phyloP scores from a whole-genome alignment of 1,140 invertebrate species.

The Temnothorax nylanderi region DNA sequence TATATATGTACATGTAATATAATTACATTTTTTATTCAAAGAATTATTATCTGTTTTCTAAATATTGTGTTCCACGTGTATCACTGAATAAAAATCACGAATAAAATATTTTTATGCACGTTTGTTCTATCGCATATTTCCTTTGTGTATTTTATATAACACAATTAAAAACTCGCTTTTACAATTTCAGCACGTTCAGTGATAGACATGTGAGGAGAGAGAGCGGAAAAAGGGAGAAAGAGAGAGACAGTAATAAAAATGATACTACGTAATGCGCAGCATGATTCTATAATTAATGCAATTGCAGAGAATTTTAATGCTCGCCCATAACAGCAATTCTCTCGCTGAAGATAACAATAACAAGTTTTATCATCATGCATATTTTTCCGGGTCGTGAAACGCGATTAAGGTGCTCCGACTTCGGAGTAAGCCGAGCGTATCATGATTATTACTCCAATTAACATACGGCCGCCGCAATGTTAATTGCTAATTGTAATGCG shows the following conservation, averaged over 20 bases:
- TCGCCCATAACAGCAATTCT: not conserved
- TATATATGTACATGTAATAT: not conserved
- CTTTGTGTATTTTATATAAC: not conserved
- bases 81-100: not conserved
- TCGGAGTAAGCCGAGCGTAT: constrained; percentile 58
- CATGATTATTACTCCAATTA: constrained; percentile 61
- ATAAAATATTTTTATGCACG: not conserved
- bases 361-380: not conserved
- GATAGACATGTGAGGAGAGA: not conserved
- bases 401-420: constrained; percentile 55
- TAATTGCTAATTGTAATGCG: constrained; percentile 64
- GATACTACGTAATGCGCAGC: constrained; percentile 4
- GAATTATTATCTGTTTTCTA: not conserved
- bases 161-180: not conserved
- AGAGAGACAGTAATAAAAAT: not conserved
- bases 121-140: not conserved
- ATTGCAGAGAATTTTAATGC: constrained; percentile 27
- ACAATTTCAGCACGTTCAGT: not conserved
- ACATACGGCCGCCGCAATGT: constrained; percentile 50
- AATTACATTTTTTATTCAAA: not conserved
- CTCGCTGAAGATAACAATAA: constrained; percentile 38
- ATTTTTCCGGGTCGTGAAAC: not conserved
- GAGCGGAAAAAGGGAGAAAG: too few relatives aligned
- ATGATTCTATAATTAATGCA: constrained; percentile 29
- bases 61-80: not conserved